Evolutionary conservation across 1,140 invertebrate species (phyloP).

Genomic region (Drusus annulatus): DNA sequence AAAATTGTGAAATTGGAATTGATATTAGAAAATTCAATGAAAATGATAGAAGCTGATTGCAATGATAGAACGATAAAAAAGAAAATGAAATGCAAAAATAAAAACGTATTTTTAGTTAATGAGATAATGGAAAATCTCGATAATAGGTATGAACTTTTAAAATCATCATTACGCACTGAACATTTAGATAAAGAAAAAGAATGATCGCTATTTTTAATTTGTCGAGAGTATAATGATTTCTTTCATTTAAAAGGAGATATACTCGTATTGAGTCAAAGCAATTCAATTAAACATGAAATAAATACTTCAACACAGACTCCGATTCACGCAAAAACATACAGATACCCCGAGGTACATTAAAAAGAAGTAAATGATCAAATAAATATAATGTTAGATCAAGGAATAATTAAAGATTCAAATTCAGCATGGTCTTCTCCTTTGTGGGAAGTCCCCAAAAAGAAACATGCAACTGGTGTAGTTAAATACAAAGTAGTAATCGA

Average conservation of each 20-base stretch:
- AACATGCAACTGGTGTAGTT: constrained; percentile 61
- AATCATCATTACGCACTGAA: background rate
- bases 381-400: constrained; percentile 57
- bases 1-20: too few species aligned
- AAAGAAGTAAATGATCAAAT: constrained; percentile 61
- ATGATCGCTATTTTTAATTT: too few species aligned
- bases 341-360: constrained; percentile 60
- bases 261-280: too few species aligned
- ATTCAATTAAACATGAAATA: too few species aligned
- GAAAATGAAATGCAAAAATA: background rate
- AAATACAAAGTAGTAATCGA: constrained; percentile 65
- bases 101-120: background rate
- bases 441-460: constrained; percentile 59
- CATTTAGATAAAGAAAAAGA: too few species aligned
- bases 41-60: background rate
- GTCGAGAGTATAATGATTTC: too few species aligned
- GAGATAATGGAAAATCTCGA: background rate
- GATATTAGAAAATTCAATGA: background rate
- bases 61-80: background rate
- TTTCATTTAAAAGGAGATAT: too few species aligned
- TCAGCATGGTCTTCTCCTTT: constrained; percentile 54
- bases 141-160: background rate
- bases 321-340: constrained; percentile 54
- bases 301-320: background rate
- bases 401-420: constrained; percentile 56